Base-by-base conservation (phyloP, 2,888 invertebrate genomes). In the Drosophila ochracea region DNA sequence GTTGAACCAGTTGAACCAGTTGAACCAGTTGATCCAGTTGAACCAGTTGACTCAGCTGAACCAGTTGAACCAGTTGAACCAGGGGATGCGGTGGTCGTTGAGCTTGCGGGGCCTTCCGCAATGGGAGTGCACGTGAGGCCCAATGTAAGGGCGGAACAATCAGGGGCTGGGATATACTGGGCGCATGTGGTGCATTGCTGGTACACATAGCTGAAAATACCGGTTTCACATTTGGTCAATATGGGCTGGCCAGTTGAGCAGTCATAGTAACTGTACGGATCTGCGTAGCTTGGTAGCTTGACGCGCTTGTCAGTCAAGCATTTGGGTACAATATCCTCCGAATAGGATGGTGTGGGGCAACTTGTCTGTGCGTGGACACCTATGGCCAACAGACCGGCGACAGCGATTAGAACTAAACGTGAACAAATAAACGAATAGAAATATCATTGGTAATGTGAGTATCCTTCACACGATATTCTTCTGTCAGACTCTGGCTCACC, bases 171-270 rank as follows among this genome's bases (percentile, higher is more conserved):
- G 41, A 91, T 74, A 67, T 85, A 92, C 0, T 81, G 3, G 0
- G 0, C 28, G 31, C 91, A 89, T 2, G 68, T 0, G 10, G 21
- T 53, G 73, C 93, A 93, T 0, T 21, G 0, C 79, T 93, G 93
- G 9, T 68, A 11, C 3, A 83, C 83, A 52, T 85, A 91, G 47
- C 63, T 74, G 69, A 93, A 93, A 49, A 35, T 66, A 3, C 60
- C 62, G 0, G 28, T 0, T 0, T 66, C 19, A 53, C 93, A 93
- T 0, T 16, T 4, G 16, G 37, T 37, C 37, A 76, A 4, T 0
- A 28, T 3, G 0, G 80, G 39, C 0, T 16, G 28, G 1, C 33
- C 61, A 3, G n/a, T n/a, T 1, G 6, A 0, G 61, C 92, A 93
- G 4, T 16, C 0, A n/a, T 81, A 89, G 57, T 72, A 92, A 2